Conservation (phyloP, 2,113 vertebrate species). For the Saccopteryx leptura region DNA sequence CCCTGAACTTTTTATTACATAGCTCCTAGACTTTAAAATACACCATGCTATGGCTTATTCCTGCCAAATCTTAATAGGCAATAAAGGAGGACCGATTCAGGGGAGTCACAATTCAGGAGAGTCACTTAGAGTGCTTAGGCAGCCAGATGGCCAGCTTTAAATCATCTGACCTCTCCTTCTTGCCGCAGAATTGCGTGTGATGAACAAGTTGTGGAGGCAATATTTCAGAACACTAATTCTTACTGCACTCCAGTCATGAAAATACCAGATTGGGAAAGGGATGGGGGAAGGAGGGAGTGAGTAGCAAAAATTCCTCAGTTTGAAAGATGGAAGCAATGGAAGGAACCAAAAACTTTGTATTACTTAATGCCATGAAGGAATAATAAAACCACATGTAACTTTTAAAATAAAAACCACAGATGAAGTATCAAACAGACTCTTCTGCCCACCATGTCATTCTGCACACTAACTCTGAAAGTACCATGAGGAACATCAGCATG, state of each 20-base stretch:
- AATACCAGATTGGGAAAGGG: background rate
- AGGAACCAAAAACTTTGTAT: background rate
- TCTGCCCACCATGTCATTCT: background rate
- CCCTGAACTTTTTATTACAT: background rate
- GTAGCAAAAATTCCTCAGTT: background rate
- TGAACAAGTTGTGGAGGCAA: background rate
- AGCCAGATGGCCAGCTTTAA: conserved; percentile 28
- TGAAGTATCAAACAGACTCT: background rate
- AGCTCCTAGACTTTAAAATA: background rate
- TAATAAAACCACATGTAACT: background rate
- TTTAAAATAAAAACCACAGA: background rate
- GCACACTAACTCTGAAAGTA: background rate
- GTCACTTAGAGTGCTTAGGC: conserved; percentile 22
- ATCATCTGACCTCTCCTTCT: conserved; percentile 45
- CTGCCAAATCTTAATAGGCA: conserved; percentile 21
- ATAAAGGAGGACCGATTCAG: conserved; percentile 28
- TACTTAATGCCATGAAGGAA: conserved; percentile 29
- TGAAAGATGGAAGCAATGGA: background rate
- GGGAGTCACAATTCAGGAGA: conserved; percentile 28
- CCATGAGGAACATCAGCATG: background rate
- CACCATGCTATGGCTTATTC: background rate
- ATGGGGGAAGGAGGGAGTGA: background rate
- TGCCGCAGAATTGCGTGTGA: background rate
- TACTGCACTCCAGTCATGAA: background rate
- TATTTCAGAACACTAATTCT: conserved; percentile 46